Base-by-base conservation (phyloP, 2,888 invertebrate genomes). In the Thymelicus acteon region DNA sequence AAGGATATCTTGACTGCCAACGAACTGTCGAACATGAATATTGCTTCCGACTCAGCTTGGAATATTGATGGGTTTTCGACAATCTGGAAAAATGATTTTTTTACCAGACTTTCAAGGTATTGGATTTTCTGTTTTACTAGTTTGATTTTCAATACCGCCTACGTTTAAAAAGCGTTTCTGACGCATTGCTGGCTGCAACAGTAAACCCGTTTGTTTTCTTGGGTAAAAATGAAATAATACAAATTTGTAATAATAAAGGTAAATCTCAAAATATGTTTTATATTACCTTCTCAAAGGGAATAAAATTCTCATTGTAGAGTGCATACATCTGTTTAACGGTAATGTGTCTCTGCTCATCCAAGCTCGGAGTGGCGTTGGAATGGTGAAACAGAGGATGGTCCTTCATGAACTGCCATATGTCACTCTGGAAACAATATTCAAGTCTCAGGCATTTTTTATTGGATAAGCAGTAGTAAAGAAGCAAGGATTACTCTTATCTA, bases 381-480 rank as follows among this genome's bases (percentile, higher is more conserved):
- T 75, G 98, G 96, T 92, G 97, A 96, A 93, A 98, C 95, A 92
- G 95, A 93, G 74, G 98, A 96, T 67, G 96, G 94, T 84, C 97
- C 94, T 80, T 97, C 94, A 81, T 98, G 86, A 92, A 98, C 95
- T 82, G 96, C 89, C 91, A 94, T 57, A 93, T 84, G 60, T 87
- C 84, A 83, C 92, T 79, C 94, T 93, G 76, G 24, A 81, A 80
- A 72, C 31, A 67, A 64, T 37, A 58, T 12, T 57, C 7, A 40
- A 8, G 7, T 40, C 31, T 8, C 7, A 7, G 7, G 8, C 8
- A 40, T 40, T 8, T 40, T 40, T 8, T 7, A 40, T 44, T 44
- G 44, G 10, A 44, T 44, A 44, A 2, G 8, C 3, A 8, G 2
- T 44, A 44, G 44, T 44, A 40, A 40, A 40, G 39, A 40, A 40